Base-by-base conservation (phyloP, 2,797 vertebrate genomes). In the Poecile montanus region DNA sequence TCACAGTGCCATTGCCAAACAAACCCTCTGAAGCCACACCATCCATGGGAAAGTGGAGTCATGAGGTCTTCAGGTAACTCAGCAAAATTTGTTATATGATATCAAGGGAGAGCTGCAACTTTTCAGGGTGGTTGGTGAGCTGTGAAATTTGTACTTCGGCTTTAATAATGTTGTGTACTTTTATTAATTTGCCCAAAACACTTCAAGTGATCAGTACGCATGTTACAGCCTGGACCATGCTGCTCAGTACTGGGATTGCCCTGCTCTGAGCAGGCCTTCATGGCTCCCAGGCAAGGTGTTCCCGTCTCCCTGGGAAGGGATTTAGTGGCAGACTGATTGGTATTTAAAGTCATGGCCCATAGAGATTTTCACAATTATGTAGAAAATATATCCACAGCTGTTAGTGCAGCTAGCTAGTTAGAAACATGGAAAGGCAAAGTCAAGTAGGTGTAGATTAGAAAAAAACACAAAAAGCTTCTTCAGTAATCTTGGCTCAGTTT, bases 201-300 rank as follows among this genome's bases (percentile, higher is more conserved):
- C 44, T 38, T 34, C 30, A 30, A 47, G 67, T 45, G 42, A 27
- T 32, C 34, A 18, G 22, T 20, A 38, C 4, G 11, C 29, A 8
- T 1, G 3, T 44, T 66, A 25, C 21, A 57, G 15, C 44, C 47
- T 30, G 51, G 40, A 27, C n/a, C 0, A 0, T 17, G 61, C 36
- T 84, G 48, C 32, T 66, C 38, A 29, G 23, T 51, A 21, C 23
- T 20, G 53, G 25, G 17, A 45, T 34, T 0, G 0, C 47, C 13
- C 29, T 29, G 50, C 76, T 51, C 76, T 57, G 19, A 76, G 54
- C 6, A 19, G 50, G 78, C 27, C 44, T 61, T 57, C 56, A 7
- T 6, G 32, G 26, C 47, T 79, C 58, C 47, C 12, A 48, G 63
- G 20, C 2, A 62, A 82, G 15, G 6, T 13, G 21, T 10, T 70